Percentiles rank a stretch among this genome's conserved stretches.
These are phyloP conservation scores for Dione juno DNA, from an alignment of 2,888 invertebrate genomes.

Conservation along the genomic window DNA sequence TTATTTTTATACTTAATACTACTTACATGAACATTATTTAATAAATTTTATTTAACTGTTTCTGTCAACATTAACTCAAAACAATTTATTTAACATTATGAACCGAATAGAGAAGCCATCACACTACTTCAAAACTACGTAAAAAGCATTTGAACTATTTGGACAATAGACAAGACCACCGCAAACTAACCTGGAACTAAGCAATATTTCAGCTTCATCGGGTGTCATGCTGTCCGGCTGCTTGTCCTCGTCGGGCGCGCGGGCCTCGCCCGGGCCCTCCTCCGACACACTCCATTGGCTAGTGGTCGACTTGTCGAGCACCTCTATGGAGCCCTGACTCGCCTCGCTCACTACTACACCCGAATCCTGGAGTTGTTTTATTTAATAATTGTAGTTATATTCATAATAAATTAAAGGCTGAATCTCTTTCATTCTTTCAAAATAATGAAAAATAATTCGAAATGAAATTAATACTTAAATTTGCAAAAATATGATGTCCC, in stretches of 20 bases:
- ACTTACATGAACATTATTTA: too few relatives aligned
- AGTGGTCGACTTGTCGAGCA: constrained; percentile 82
- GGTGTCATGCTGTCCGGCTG: constrained; percentile 88
- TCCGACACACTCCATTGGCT: constrained; percentile 83
- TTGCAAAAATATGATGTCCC: too few relatives aligned
- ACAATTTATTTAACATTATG: neutral
- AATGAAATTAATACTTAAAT: too few relatives aligned
- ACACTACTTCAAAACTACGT: neutral
- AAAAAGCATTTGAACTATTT: neutral
- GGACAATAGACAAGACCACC: neutral
- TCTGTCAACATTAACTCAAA: neutral
- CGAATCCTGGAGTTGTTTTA: constrained; percentile 68
- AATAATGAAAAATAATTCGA: too few relatives aligned
- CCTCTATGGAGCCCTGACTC: constrained; percentile 82
- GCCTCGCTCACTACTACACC: constrained; percentile 82
- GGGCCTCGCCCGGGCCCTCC: constrained; percentile 63
- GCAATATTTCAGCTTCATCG: constrained; percentile 93
- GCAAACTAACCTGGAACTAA: constrained; percentile 89
- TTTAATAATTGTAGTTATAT: too few relatives aligned
- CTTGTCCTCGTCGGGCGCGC: constrained; percentile 70
- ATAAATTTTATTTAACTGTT: too few relatives aligned
- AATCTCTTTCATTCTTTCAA: too few relatives aligned
- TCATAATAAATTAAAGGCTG: too few relatives aligned
- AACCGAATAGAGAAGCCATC: neutral
- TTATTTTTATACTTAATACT: too few relatives aligned